These are phyloP conservation scores for Coendou prehensilis DNA, from an alignment of 2,797 vertebrate species.

Conservation along the genomic window DNA sequence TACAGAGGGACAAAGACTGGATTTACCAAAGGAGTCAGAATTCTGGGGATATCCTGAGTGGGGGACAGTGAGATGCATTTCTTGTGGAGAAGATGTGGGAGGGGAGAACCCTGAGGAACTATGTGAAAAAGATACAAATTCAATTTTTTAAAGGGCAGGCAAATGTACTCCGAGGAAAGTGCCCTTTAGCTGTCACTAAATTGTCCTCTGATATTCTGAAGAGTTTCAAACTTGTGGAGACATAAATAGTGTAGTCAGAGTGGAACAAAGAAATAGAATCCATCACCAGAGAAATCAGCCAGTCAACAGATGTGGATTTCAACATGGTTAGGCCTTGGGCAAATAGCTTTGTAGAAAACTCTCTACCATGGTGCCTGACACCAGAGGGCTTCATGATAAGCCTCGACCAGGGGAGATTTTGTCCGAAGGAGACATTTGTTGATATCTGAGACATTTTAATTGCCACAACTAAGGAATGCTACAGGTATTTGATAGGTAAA, in stretches of 20 bases:
- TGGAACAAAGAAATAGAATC: neutral
- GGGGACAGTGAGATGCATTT: neutral
- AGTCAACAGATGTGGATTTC: neutral
- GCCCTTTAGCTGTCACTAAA: constrained; percentile 44
- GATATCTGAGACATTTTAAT: neutral
- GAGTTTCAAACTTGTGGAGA: neutral
- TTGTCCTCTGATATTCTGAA: constrained; percentile 26
- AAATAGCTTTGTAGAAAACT: neutral
- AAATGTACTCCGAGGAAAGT: neutral
- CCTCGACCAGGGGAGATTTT: neutral
- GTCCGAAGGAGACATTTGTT: neutral
- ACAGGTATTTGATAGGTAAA: neutral
- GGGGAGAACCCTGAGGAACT: neutral
- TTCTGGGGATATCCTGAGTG: neutral
- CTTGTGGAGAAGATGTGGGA: neutral
- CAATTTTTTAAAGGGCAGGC: constrained; percentile 41
- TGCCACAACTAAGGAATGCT: neutral
- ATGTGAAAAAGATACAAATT: neutral
- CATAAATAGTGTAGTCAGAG: neutral
- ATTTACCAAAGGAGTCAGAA: neutral
- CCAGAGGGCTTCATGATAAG: neutral
- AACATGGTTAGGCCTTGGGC: neutral
- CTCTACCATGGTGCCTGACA: neutral
- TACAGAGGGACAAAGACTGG: neutral
- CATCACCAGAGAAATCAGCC: neutral